Base-by-base conservation (phyloP, 2,113 vertebrate species). In the Leiothrix lutea region DNA sequence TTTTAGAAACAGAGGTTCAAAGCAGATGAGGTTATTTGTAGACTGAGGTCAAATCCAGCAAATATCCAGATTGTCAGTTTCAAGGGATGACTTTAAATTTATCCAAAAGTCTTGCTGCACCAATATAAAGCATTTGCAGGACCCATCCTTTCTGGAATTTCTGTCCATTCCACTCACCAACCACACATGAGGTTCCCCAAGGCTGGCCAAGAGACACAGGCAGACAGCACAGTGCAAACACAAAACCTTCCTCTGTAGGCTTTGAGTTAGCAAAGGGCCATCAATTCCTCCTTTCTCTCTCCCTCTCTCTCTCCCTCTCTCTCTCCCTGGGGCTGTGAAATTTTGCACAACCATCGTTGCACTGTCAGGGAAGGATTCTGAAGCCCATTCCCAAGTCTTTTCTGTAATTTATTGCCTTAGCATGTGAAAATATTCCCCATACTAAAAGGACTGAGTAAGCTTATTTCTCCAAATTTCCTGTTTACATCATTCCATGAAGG, bases 41-140 rank as follows among this genome's bases (percentile, higher is more conserved):
- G 74, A 65, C 50, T 35, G 50, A 83, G 82, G 54, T 54, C 71
- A 90, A 92, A 86, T 57, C 47, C 50, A 73, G 79, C 31, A 95
- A 87, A 82, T 33, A 71, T 9, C 42, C 18, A 75, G 36, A 35
- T 29, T 21, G 66, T 57, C 40, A 1, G 16, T 86, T 88, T 85
- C 54, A 80, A 61, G 29, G 26, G 28, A n/a, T 82, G 10, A 64
- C 3, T 80, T 48, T 28, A 45, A 35, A 23, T 64, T 89, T 80
- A 36, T 31, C 29, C 29, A 29, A 9, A 85, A 82, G 51, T 80
- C 47, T 24, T 80, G 23, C 48, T 75, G 21, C 67, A 82, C 23
- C n/a, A 72, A 28, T 20, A n/a, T 56, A 62, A 70, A 66, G 3
- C 4, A 56, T 82, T 51, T 72, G 4, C 58, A 86, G 36, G 31